A percentile compares a stretch with the other conserved stretches of the same genome.
These are phyloP conservation scores for Apostichopus leukothele DNA, from an alignment of 53 echinoderm and acorn worm species.

Conservation along the genomic window DNA sequence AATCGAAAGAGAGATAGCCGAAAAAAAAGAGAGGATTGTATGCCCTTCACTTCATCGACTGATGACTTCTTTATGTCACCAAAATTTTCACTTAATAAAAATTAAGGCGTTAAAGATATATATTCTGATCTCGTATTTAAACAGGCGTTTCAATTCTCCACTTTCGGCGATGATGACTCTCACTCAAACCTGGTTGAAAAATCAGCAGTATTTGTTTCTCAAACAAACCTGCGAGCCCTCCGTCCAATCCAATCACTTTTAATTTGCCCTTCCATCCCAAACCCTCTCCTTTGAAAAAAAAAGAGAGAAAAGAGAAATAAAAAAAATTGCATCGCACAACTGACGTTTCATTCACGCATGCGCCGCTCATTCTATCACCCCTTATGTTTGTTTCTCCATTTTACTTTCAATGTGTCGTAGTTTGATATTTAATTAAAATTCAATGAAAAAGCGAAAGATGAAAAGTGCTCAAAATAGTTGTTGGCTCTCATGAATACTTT, in stretches of 20 bases:
- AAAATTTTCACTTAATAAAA: conserved; percentile 5
- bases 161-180: background rate
- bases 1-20: background rate
- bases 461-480: conserved; percentile 37
- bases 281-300: background rate
- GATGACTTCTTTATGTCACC: background rate
- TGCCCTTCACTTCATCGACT: background rate
- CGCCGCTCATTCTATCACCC: background rate
- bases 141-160: background rate
- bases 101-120: background rate
- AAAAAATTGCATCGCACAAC: background rate
- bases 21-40: background rate
- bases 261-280: conserved; percentile 26
- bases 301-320: background rate
- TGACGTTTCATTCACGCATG: conserved; percentile 4
- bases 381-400: background rate
- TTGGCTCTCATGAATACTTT: background rate
- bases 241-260: conserved; percentile 44
- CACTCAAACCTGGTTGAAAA: background rate
- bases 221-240: conserved; percentile 43
- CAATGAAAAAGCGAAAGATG: conserved; percentile 39
- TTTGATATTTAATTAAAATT: conserved; percentile 49
- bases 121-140: conserved; percentile 36
- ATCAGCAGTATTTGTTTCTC: conserved; percentile 37
- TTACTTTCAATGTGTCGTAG: conserved; percentile 20